Conservation (phyloP, 1,140 invertebrate genomes). For the Ruditapes philippinarum region DNA sequence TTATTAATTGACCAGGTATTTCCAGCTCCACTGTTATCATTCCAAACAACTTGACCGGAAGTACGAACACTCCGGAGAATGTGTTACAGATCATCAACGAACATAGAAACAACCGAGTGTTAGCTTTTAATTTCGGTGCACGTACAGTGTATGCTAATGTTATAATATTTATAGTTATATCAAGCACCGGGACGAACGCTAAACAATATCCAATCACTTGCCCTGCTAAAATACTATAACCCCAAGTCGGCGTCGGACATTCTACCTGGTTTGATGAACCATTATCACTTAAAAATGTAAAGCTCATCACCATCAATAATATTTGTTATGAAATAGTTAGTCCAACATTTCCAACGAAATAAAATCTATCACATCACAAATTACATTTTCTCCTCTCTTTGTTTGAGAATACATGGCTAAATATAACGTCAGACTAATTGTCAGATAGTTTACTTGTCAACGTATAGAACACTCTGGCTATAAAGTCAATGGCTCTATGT, state of each 20-base stretch:
- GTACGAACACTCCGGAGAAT: background rate
- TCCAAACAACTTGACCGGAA: constrained; percentile 45
- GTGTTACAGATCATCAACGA: constrained; percentile 22
- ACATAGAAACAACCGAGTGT: constrained; percentile 7
- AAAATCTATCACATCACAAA: too few species aligned
- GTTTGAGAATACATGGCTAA: too few species aligned
- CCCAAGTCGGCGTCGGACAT: constrained; percentile 12
- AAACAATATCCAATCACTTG: constrained; percentile 36
- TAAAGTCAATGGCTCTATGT: too few species aligned
- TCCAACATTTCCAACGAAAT: too few species aligned
- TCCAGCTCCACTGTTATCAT: background rate
- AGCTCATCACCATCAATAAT: background rate
- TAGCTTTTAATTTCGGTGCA: constrained; percentile 43
- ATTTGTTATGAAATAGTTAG: too few species aligned
- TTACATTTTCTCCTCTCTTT: too few species aligned
- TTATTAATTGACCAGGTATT: background rate
- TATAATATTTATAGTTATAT: constrained; percentile 1
- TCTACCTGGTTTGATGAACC: background rate
- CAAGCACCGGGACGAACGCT: background rate
- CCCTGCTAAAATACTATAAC: background rate
- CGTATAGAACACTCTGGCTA: too few species aligned
- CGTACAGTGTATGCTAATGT: constrained; percentile 8
- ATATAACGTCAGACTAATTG: too few species aligned
- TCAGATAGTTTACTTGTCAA: too few species aligned
- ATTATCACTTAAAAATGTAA: background rate